A percentile compares a stretch with the other conserved stretches of the same genome.
Conservation (phyloP, 2,797 vertebrate species). For the Gorsachius magnificus region DNA sequence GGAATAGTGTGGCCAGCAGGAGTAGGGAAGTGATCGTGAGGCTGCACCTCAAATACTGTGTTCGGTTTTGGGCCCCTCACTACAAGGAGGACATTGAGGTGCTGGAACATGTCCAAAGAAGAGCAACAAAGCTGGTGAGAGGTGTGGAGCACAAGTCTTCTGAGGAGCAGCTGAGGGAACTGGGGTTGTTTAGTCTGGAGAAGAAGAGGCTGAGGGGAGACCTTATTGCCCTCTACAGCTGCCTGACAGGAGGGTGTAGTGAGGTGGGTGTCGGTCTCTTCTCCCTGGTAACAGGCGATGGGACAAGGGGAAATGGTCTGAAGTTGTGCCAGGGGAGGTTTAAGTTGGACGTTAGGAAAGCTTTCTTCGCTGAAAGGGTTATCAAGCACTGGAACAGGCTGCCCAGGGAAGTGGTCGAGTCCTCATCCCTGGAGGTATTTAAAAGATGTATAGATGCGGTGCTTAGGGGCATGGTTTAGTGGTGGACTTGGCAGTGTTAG, state of each 20-base stretch:
- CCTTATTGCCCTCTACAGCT: not conserved
- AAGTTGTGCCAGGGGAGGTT: not conserved
- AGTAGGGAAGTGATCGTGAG: too few species aligned
- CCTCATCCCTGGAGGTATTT: not conserved
- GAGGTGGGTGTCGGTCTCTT: not conserved
- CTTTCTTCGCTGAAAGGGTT: not conserved
- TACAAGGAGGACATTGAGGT: too few species aligned
- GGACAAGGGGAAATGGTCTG: not conserved
- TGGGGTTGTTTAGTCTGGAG: not conserved
- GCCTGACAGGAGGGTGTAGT: not conserved
- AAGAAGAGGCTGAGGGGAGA: not conserved
- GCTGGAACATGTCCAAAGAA: too few species aligned
- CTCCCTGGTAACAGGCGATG: not conserved
- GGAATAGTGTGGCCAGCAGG: not conserved
- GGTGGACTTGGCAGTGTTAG: not conserved
- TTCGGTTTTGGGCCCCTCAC: too few species aligned
- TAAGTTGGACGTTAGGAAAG: not conserved
- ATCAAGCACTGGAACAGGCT: not conserved
- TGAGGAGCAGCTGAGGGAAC: not conserved
- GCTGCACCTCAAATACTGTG: too few species aligned
- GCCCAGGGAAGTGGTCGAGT: not conserved
- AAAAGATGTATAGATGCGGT: not conserved
- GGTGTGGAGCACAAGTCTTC: not conserved
- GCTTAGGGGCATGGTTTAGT: not conserved
- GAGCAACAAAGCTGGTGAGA: too few species aligned